These are phyloP conservation scores for Acanthopleura granulata DNA, from an alignment of 2,888 invertebrate species.

Conservation along the genomic window DNA sequence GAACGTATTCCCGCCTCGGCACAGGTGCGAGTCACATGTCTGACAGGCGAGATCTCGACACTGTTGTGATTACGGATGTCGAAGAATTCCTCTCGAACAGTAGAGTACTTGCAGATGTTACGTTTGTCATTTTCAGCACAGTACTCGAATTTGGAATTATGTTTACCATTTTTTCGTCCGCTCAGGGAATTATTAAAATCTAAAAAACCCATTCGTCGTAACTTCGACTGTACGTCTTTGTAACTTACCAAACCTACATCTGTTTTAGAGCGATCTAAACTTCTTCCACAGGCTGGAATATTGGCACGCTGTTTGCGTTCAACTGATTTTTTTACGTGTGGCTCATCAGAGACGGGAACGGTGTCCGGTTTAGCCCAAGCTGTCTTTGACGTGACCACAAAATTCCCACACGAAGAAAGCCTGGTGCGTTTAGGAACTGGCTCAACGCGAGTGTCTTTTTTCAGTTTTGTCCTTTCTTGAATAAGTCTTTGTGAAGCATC, in stretches of 20 bases:
- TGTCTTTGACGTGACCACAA: no score
- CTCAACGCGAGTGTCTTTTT: no score
- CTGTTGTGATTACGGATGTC: neutral
- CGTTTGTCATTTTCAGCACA: neutral
- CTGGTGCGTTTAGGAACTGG: no score
- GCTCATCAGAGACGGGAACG: no score
- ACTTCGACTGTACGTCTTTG: neutral
- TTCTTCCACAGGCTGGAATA: no score
- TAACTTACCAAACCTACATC: neutral
- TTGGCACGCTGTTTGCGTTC: no score
- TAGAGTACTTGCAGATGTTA: neutral
- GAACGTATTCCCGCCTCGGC: neutral
- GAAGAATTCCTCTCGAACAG: neutral
- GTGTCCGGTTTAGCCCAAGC: no score
- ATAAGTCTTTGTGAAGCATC: no score
- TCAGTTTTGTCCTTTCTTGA: no score
- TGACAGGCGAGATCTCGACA: neutral
- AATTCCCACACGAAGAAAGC: no score
- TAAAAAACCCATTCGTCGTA: neutral
- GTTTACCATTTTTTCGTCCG: neutral
- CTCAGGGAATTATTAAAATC: neutral
- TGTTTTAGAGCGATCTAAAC: conserved; percentile 1
- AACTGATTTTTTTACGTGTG: no score
- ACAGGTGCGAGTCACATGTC: neutral
- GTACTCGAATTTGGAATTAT: neutral